phyloP scores from a whole-genome alignment of 2,797 vertebrate genomes.

The Acrossocheilus fasciatus region DNA sequence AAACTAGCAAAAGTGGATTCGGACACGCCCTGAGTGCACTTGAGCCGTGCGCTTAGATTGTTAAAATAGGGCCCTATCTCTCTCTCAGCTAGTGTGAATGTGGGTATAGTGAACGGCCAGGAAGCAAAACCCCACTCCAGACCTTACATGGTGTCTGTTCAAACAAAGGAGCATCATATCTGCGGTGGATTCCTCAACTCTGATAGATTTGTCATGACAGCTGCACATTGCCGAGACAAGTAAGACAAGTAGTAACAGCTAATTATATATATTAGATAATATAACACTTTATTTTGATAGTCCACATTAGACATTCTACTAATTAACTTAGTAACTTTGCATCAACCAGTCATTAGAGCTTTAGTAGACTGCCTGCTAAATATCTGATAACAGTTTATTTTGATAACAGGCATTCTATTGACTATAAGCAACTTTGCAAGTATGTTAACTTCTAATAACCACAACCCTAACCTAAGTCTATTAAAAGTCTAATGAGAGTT shows the following conservation, averaged over 20 bases:
- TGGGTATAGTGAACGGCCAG: slow-evolving; percentile 43
- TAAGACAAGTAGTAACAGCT: slow-evolving; percentile 42
- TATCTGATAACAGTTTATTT: too few species aligned
- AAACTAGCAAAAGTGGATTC: too few species aligned
- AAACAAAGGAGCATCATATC: neutral
- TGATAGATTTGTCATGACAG: slow-evolving; percentile 71
- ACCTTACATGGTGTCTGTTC: slow-evolving; percentile 72
- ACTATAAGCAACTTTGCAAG: too few species aligned
- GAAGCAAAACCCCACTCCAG: slow-evolving; percentile 44
- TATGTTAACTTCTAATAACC: neutral
- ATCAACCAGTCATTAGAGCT: too few species aligned
- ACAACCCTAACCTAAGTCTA: neutral
- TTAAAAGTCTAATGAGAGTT: neutral
- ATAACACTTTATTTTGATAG: too few species aligned
- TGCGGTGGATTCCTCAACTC: slow-evolving; percentile 73
- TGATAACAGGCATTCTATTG: neutral
- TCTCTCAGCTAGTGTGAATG: slow-evolving; percentile 27
- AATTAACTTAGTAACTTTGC: too few species aligned
- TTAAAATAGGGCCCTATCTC: neutral
- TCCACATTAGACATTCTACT: too few species aligned
- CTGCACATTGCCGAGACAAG: slow-evolving; percentile 60
- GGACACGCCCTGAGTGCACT: too few species aligned
- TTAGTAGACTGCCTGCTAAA: too few species aligned
- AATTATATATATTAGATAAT: too few species aligned
- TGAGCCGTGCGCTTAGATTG: too few species aligned